These are phyloP conservation scores for Pollenia griseotomentosa DNA, from an alignment of 2,888 invertebrate species.

Conservation along the genomic window DNA sequence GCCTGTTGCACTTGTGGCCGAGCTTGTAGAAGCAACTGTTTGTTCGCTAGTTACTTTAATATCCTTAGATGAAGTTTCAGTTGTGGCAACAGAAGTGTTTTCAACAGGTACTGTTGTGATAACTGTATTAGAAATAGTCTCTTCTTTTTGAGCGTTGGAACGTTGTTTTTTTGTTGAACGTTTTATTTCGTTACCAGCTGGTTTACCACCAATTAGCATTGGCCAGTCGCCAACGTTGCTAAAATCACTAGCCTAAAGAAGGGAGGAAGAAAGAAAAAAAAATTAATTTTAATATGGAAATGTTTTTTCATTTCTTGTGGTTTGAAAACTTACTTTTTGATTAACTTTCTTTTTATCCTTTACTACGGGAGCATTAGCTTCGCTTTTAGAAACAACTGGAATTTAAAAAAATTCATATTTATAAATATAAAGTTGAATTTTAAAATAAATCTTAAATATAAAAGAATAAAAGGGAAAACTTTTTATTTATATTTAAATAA, in stretches of 20 bases:
- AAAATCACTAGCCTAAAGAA: constrained; percentile 91
- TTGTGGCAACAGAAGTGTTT: constrained; percentile 50
- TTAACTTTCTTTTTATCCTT: constrained; percentile 86
- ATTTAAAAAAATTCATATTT: constrained; percentile 29
- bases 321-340: constrained; percentile 85
- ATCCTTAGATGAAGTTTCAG: constrained; percentile 43
- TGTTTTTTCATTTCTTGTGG: background rate
- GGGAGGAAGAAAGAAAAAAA: background rate
- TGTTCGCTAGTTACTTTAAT: constrained; percentile 28
- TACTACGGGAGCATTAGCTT: constrained; percentile 84
- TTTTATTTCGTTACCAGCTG: constrained; percentile 84
- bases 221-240: constrained; percentile 97
- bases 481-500: too few relatives aligned
- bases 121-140: constrained; percentile 43
- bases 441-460: too few relatives aligned
- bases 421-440: background rate
- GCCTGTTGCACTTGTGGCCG: constrained; percentile 49
- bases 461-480: too few relatives aligned
- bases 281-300: background rate
- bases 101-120: constrained; percentile 28
- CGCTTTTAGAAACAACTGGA: constrained; percentile 78
- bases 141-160: constrained; percentile 74
- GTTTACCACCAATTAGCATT: constrained; percentile 88
- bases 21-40: constrained; percentile 35
- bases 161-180: constrained; percentile 79